These are phyloP conservation scores for Caenorhabditis sp. DNA, from an alignment of 2,888 invertebrate genomes.

Conservation along the genomic window DNA sequence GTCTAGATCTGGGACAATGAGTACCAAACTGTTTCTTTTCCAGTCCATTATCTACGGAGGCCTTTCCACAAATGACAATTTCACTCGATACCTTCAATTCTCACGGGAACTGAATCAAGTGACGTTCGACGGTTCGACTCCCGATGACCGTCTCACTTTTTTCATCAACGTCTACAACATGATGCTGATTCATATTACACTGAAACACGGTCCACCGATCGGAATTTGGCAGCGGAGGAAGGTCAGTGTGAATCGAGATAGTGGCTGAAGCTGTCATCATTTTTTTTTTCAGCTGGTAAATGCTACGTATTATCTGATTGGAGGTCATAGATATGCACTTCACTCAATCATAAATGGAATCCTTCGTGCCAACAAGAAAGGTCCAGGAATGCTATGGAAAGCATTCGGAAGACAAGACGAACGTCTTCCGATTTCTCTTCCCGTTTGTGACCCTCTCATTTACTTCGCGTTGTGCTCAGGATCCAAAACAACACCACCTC, in stretches of 20 bases:
- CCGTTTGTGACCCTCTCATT: slow-evolving; percentile 84
- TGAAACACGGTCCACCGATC: slow-evolving; percentile 84
- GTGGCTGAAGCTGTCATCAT: too few species aligned
- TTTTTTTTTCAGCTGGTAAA: slow-evolving; percentile 84
- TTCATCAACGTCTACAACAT: slow-evolving; percentile 86
- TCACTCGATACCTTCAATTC: slow-evolving; percentile 83
- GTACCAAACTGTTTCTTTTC: slow-evolving; percentile 46
- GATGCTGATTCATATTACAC: slow-evolving; percentile 85
- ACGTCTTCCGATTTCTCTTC: slow-evolving; percentile 83
- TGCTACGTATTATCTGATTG: slow-evolving; percentile 84
- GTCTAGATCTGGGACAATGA: neutral
- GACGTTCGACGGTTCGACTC: slow-evolving; percentile 64
- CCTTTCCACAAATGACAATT: slow-evolving; percentile 83
- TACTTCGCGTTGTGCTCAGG: slow-evolving; percentile 85
- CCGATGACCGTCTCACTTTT: slow-evolving; percentile 84
- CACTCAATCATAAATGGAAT: slow-evolving; percentile 86
- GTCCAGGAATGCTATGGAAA: slow-evolving; percentile 83
- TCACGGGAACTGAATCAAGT: slow-evolving; percentile 84
- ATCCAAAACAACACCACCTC: slow-evolving; percentile 85
- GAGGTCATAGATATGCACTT: slow-evolving; percentile 84
- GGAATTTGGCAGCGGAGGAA: slow-evolving; percentile 85
- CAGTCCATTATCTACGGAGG: slow-evolving; percentile 84
- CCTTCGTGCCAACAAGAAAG: slow-evolving; percentile 84
- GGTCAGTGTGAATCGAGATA: slow-evolving; percentile 72
- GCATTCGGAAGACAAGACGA: slow-evolving; percentile 85